Evolutionary conservation across 1,140 invertebrate genomes (phyloP).

Genomic region (Papilio machaon): DNA sequence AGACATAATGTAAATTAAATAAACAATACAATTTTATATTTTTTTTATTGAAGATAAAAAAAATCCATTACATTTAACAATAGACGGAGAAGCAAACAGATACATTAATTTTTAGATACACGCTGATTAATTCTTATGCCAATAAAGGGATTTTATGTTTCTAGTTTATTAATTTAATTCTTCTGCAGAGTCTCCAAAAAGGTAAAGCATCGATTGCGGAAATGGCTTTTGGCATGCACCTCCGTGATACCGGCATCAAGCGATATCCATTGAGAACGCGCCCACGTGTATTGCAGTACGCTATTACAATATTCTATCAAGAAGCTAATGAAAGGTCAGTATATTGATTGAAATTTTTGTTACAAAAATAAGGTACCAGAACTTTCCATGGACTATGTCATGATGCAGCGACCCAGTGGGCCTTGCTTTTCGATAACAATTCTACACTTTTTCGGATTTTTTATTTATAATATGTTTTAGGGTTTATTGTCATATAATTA

Average conservation of each 20-base stretch:
- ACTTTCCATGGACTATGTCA: too few relatives aligned
- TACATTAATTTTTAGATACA: neutral
- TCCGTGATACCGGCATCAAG: slow-evolving; percentile 95
- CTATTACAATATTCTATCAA: slow-evolving; percentile 93
- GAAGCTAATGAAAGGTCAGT: slow-evolving; percentile 88
- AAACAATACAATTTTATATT: neutral
- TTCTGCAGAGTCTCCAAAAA: slow-evolving; percentile 67
- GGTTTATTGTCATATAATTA: too few relatives aligned
- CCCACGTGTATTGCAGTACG: slow-evolving; percentile 93
- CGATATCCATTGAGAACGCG: slow-evolving; percentile 91
- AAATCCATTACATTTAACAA: too few relatives aligned
- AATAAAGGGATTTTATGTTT: neutral
- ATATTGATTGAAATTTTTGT: slow-evolving; percentile 24
- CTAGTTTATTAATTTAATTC: slow-evolving; percentile 22
- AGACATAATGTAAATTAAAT: neutral
- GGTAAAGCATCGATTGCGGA: slow-evolving; percentile 93
- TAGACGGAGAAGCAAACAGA: too few relatives aligned
- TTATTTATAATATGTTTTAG: too few relatives aligned
- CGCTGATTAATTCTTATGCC: neutral
- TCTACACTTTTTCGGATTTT: too few relatives aligned
- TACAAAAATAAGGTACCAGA: neutral
- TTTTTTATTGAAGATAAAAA: neutral
- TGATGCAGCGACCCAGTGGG: too few relatives aligned
- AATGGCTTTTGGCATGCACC: slow-evolving; percentile 95
- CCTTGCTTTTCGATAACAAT: too few relatives aligned